Percentiles rank a stretch among this genome's conserved stretches.
These are phyloP conservation scores for Chrysemys picta DNA, from an alignment of 2,113 vertebrate species.

Conservation along the genomic window DNA sequence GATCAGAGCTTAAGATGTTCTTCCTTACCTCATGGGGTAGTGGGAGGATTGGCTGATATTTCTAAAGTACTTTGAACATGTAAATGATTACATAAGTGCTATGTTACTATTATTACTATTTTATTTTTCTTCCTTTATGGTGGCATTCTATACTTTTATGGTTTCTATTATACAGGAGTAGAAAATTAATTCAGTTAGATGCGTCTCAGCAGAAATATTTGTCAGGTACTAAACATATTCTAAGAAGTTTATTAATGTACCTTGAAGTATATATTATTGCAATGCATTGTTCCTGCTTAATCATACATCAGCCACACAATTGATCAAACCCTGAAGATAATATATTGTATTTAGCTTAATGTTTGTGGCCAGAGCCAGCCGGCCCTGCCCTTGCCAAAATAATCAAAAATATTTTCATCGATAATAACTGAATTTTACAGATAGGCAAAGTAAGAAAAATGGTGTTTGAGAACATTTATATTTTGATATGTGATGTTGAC, in stretches of 20 bases:
- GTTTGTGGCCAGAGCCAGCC: no score
- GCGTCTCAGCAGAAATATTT: background rate
- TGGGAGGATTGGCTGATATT: background rate
- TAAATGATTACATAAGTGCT: background rate
- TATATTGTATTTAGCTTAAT: background rate
- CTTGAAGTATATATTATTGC: background rate
- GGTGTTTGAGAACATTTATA: background rate
- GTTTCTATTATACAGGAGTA: background rate
- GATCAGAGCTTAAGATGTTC: background rate
- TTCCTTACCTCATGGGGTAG: background rate
- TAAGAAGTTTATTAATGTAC: background rate
- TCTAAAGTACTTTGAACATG: background rate
- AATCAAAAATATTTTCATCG: background rate
- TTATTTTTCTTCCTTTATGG: accelerated
- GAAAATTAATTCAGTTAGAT: background rate
- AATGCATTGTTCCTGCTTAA: background rate
- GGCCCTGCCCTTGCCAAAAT: no score
- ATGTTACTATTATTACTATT: background rate
- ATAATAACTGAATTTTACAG: background rate
- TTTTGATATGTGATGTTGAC: background rate
- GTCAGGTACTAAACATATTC: background rate
- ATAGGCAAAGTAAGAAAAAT: background rate
- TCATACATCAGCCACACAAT: background rate
- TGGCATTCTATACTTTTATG: background rate
- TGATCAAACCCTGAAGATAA: background rate